phyloP scores from a whole-genome alignment of 2,797 vertebrate species.

The Hirundo rustica region DNA sequence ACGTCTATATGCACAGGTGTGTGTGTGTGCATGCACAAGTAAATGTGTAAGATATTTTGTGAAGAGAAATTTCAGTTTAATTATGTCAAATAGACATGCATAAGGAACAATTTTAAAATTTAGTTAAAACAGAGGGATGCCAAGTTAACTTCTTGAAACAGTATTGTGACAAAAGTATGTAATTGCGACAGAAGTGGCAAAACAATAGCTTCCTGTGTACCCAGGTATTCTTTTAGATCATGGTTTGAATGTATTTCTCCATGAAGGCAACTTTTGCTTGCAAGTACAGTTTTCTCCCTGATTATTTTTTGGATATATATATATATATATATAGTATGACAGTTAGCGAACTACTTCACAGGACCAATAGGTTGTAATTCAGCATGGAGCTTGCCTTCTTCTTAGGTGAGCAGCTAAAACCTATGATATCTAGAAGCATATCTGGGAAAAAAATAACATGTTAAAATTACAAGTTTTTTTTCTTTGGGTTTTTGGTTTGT shows the following conservation, averaged over 20 bases:
- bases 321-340: background rate
- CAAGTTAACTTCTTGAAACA: background rate
- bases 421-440: background rate
- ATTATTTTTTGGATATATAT: background rate
- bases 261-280: background rate
- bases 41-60: background rate
- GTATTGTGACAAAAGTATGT: background rate
- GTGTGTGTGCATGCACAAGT: rapidly evolving
- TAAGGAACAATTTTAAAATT: background rate
- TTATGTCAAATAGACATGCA: background rate
- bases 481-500: rapidly evolving
- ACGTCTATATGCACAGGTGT: rapidly evolving
- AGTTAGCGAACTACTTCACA: background rate
- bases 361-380: background rate
- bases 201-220: background rate
- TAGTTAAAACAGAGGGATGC: background rate
- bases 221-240: background rate
- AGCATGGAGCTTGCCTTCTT: background rate
- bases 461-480: background rate
- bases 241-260: background rate
- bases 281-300: background rate
- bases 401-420: background rate
- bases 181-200: background rate
- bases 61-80: background rate
- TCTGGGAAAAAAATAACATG: background rate